These are phyloP conservation scores for Neomorphus geoffroyi DNA, from an alignment of 2,797 vertebrate species.

Conservation along the genomic window DNA sequence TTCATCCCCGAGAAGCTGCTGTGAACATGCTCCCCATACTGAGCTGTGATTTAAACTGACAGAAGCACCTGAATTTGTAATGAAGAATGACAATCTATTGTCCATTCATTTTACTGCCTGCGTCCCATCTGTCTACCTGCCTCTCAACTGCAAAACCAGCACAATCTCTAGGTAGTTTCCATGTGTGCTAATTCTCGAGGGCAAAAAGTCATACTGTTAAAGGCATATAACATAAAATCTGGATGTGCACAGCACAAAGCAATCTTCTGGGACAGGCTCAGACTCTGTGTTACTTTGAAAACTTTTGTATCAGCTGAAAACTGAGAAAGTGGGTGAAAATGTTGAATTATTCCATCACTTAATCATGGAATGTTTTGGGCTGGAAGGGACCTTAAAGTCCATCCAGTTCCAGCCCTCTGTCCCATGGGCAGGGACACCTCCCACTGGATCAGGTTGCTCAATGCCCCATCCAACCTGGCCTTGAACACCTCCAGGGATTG, in stretches of 20 bases:
- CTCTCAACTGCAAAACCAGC: background rate
- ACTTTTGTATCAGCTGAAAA: background rate
- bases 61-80: background rate
- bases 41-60: slow-evolving; percentile 3
- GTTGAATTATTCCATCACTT: background rate
- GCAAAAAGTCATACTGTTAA: background rate
- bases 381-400: too few relatives aligned
- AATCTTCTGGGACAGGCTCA: background rate
- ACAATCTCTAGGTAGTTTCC: background rate
- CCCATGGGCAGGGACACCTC: too few relatives aligned
- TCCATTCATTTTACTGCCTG: background rate
- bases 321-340: background rate
- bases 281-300: background rate
- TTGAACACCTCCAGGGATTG: too few relatives aligned
- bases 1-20: background rate
- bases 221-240: background rate
- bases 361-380: too few relatives aligned
- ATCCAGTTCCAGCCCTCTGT: too few relatives aligned
- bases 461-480: too few relatives aligned
- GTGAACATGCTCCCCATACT: background rate
- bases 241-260: background rate
- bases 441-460: too few relatives aligned
- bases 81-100: background rate
- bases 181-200: background rate
- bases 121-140: background rate